Evolutionary conservation across 2,888 invertebrate genomes (phyloP).

Genomic region (Meiosimyza decipiens): DNA sequence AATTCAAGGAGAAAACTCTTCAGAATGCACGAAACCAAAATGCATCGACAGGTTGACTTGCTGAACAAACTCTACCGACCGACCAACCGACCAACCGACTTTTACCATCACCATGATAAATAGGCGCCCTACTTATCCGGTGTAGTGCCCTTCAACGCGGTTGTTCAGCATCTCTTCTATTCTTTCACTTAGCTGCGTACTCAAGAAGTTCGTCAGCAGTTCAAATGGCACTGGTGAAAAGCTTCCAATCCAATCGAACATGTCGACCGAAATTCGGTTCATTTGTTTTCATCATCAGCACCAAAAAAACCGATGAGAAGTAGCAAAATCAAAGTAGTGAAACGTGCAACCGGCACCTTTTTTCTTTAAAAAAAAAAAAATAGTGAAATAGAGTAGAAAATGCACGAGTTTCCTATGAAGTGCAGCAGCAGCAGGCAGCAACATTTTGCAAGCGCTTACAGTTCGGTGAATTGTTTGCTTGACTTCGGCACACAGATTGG

Average conservation of each 20-base stretch:
- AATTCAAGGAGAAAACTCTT: too few relatives aligned
- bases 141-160: background rate
- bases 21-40: too few relatives aligned
- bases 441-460: too few relatives aligned
- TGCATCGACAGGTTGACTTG: too few relatives aligned
- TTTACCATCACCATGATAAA: constrained; percentile 4
- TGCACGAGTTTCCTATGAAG: background rate
- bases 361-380: background rate
- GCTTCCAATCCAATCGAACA: constrained; percentile 2
- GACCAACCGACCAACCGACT: too few relatives aligned
- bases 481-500: too few relatives aligned
- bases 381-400: background rate
- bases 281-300: constrained; percentile 17
- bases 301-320: background rate
- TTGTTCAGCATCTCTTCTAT: background rate
- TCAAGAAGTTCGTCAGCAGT: background rate
- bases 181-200: background rate
- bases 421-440: background rate
- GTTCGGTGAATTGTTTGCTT: too few relatives aligned
- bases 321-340: constrained; percentile 8
- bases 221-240: background rate
- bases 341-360: background rate
- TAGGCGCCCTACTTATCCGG: constrained; percentile 10
- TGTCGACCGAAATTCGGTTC: constrained; percentile 13
- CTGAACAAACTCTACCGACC: too few relatives aligned